These are phyloP conservation scores for Pitta sordida DNA, from an alignment of 2,113 vertebrate genomes.

Conservation along the genomic window DNA sequence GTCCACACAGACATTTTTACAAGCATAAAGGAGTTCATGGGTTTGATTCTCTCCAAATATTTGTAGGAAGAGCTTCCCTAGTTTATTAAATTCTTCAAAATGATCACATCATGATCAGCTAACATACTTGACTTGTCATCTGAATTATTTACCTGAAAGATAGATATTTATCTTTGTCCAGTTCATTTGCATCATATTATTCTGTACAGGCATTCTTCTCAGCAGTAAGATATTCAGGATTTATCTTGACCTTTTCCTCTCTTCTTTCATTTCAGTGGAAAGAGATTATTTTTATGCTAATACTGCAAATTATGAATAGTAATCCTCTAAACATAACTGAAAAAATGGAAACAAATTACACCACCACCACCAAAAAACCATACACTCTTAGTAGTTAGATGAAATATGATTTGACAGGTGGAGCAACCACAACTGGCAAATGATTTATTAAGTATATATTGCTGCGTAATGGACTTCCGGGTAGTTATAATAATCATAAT, in stretches of 20 bases:
- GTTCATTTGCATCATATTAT: not conserved
- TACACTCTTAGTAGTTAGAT: not conserved
- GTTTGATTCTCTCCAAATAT: not conserved
- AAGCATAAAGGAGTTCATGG: not conserved
- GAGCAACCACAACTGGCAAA: not conserved
- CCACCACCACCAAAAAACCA: not conserved
- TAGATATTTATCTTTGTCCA: not conserved
- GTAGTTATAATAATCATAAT: constrained; percentile 2
- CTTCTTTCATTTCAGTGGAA: not conserved
- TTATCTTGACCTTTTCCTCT: not conserved
- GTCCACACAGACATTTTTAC: not conserved
- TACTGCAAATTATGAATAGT: not conserved
- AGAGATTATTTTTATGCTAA: not conserved
- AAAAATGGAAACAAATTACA: not conserved
- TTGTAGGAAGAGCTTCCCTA: not conserved
- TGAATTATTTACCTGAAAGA: not conserved
- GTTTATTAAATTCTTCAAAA: not conserved
- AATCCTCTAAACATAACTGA: not conserved
- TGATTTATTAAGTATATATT: not conserved
- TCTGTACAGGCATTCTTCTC: not conserved
- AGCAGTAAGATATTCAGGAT: not conserved
- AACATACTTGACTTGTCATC: not conserved
- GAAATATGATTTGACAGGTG: constrained; percentile 6
- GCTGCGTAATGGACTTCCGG: not conserved
- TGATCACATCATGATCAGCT: not conserved